Evolutionary conservation across 2,888 invertebrate genomes (phyloP), one percentile per base, ranked within the genome.

Genomic region (Doris montereyensis): DNA sequence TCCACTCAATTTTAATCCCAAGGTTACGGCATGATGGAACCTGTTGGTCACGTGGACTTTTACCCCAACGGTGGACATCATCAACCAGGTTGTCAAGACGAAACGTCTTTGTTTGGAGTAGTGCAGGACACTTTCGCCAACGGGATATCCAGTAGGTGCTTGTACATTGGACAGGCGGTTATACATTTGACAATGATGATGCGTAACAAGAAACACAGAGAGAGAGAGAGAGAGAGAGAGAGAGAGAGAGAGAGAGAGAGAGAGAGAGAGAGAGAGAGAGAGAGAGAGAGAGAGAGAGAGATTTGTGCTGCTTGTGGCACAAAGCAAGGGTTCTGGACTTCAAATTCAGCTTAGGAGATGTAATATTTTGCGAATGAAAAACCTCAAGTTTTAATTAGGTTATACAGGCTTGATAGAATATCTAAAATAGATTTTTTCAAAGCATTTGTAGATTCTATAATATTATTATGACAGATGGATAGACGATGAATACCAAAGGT

Each of bases 41-140:
- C 87, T 0, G 78, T 86, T 10, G 88, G 88, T 5, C 83, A 87
- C 74, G 79, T 86, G 4, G 88, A 88, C 76, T 88, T 88, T 72
- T 88, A 87, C 73, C 88, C 88, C 2, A 88, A 88, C 80, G 87
- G 86, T 5, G 88, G 88, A 0, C 80, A 83, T 24, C 80, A 85
- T 58, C 88, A 88, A 79, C 88, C 88, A 1, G 88, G 87, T 1
- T 88, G 88, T 75, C 80, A 80, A 26, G 79, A 74, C 1, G 86
- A 87, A 68, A 74, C 80, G 30, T 81, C 84, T 0, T 30, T 80
- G 13, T 60, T 78, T 26, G 78, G 65, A 34, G 76, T 82, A 30
- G 28, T 82, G 21, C 73, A 76, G 57, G 82, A 82, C 70, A 78
- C 77, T 35, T 58, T 78, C 32, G 24, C 68, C 5, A 35, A 76